These are phyloP conservation scores for Lethrus apterus DNA, from an alignment of 1,140 invertebrate species.

Conservation along the genomic window DNA sequence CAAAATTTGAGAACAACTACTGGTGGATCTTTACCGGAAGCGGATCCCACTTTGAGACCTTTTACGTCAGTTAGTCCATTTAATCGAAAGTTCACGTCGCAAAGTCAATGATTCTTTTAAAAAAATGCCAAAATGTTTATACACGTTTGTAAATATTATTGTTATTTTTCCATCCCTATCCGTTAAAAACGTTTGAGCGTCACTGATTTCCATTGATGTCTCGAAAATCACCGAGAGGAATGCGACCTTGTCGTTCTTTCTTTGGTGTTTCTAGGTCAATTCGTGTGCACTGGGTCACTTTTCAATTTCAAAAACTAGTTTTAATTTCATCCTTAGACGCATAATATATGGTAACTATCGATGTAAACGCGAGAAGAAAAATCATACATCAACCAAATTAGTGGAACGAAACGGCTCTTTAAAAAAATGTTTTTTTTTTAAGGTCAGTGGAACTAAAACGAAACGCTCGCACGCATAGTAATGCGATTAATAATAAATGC, in stretches of 20 bases:
- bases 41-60: slow-evolving; percentile 32
- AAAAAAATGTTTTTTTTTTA: no score
- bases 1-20: slow-evolving; percentile 25
- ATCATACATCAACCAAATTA: background rate
- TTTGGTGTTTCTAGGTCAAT: slow-evolving; percentile 11
- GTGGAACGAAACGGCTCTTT: no score
- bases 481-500: no score
- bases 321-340: slow-evolving; percentile 12
- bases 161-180: background rate
- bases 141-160: background rate
- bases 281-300: slow-evolving; percentile 9
- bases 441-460: no score
- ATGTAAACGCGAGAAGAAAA: background rate
- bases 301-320: slow-evolving; percentile 17
- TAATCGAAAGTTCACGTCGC: slow-evolving; percentile 17
- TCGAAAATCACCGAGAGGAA: slow-evolving; percentile 2
- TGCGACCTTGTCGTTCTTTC: slow-evolving; percentile 9
- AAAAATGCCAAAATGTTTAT: slow-evolving; percentile 12
- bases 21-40: slow-evolving; percentile 28
- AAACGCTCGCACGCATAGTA: no score
- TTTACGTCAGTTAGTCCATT: slow-evolving; percentile 30
- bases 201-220: background rate
- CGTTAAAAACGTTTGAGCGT: slow-evolving; percentile 5
- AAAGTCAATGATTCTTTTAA: slow-evolving; percentile 22
- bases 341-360: background rate